Conservation (phyloP, 1,140 invertebrate species). For the Sycobia sp. region DNA sequence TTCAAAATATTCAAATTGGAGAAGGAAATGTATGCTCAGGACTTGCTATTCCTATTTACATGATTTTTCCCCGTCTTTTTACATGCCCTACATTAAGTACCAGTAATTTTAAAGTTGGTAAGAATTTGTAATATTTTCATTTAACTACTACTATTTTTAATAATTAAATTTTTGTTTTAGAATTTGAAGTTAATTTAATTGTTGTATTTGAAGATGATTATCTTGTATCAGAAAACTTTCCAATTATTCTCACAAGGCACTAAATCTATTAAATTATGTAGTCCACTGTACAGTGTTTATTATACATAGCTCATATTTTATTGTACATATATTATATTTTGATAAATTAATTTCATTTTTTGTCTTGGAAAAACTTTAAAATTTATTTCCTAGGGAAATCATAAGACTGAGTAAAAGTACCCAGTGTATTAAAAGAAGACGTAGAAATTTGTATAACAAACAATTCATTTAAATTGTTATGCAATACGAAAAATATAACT, state of each 20-base stretch:
- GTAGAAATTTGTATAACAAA: conserved; percentile 28
- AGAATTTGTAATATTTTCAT: conserved; percentile 40
- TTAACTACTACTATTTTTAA: neutral
- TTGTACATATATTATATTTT: conserved; percentile 24
- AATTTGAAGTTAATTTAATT: conserved; percentile 95
- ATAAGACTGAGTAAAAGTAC: conserved; percentile 8
- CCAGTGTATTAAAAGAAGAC: conserved; percentile 31
- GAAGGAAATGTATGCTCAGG: conserved; percentile 87
- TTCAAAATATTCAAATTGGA: conserved; percentile 97
- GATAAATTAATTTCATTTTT: conserved; percentile 30
- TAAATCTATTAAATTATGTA: conserved; percentile 41
- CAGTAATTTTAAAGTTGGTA: conserved; percentile 95
- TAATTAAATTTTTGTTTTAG: conserved; percentile 68
- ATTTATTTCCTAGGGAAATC: conserved; percentile 20
- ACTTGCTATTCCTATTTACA: conserved; percentile 88
- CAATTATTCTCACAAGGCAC: conserved; percentile 75
- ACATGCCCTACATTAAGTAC: conserved; percentile 91
- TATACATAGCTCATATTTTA: conserved; percentile 22
- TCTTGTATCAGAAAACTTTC: conserved; percentile 95
- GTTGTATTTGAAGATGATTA: conserved; percentile 93
- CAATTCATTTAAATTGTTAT: conserved; percentile 30
- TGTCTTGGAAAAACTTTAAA: conserved; percentile 21
- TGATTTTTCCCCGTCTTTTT: conserved; percentile 94
- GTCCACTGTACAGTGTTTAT: conserved; percentile 22
- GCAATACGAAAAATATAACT: neutral